Base-by-base conservation (phyloP, 37 sponge, comb jelly and placozoan genomes). In the Lycopodina hypogea region DNA sequence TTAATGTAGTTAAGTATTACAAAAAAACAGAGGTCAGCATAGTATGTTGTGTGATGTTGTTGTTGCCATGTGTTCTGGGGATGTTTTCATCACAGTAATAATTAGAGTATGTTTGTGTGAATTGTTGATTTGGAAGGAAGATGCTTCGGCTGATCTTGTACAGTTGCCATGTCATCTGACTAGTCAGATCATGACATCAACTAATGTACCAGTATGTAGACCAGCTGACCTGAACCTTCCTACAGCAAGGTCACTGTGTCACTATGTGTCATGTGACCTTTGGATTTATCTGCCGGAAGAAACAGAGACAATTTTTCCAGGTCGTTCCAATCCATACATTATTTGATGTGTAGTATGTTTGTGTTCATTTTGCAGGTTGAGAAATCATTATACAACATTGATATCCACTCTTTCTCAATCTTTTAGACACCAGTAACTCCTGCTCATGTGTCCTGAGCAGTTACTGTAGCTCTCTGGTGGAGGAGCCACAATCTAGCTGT, bases 211-310 rank as follows among this genome's bases (percentile, higher is more conserved):
- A 32, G 42, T 36, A 12, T 19, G 17, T 36, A 59, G 69, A 45
- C 79, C 57, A 68, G 65, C 64, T 37, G 84, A 79, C 89, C 89
- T 88, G 74, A 79, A 71, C 85, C 84, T 83, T 79, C 89, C 89
- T 34, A 88, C 4, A 88, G 42, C 78, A 83, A 37, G 15, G 24
- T 36, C 58, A 15, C 42, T 22, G 3, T 12, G 42, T 70, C 58
- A 40, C 23, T 38, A 14, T 65, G 35, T 30, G 30, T 65, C 66
- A 65, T 65, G 66, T 65, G 66, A 65, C 30, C 32, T 14, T 70
- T 85, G 87, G 84, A 73, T 73, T 26, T 72, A 55, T 88, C 84
- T 88, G 89, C 72, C 78, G 24, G 74, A 33, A 68, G 73, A 28
- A 42, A 33, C 8, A 42, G 55, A 62, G 50, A 23, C 19, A 17